Conservation (phyloP, 64 coral and sea anemone species). For the Montipora capricornis region DNA sequence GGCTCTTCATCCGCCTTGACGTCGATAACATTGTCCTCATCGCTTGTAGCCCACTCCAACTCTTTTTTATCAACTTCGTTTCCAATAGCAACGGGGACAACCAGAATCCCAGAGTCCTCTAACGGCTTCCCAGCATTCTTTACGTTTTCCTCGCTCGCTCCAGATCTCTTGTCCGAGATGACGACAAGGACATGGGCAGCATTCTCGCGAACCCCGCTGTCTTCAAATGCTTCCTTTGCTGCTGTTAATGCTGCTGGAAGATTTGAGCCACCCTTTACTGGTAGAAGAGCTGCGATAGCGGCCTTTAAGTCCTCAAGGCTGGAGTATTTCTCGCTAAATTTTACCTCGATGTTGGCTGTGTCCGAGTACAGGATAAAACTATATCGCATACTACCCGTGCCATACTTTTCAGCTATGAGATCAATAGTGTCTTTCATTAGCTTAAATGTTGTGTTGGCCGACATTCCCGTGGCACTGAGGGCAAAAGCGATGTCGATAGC, state of each 20-base stretch:
- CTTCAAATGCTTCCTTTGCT: slow-evolving; percentile 9
- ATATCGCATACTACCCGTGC: slow-evolving; percentile 40
- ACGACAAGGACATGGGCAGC: slow-evolving; percentile 65
- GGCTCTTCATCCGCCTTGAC: slow-evolving; percentile 41
- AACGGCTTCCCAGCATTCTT: slow-evolving; percentile 6
- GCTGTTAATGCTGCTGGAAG: background rate
- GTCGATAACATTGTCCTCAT: slow-evolving; percentile 38
- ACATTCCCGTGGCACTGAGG: slow-evolving; percentile 47
- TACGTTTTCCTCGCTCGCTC: slow-evolving; percentile 49
- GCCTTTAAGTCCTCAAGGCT: background rate
- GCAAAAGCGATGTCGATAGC: slow-evolving; percentile 59
- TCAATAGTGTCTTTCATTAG: slow-evolving; percentile 68
- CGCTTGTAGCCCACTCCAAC: slow-evolving; percentile 18
- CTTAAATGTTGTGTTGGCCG: slow-evolving; percentile 23
- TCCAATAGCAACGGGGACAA: slow-evolving; percentile 83
- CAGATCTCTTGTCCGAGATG: slow-evolving; percentile 72
- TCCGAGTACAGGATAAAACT: slow-evolving; percentile 23
- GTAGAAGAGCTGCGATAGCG: background rate
- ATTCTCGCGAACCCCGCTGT: slow-evolving; percentile 30
- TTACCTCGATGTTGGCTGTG: background rate
- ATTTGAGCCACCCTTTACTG: background rate
- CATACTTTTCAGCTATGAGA: slow-evolving; percentile 37
- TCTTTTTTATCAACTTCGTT: slow-evolving; percentile 39
- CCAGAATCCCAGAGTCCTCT: slow-evolving; percentile 62
- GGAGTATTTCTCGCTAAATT: slow-evolving; percentile 43